A percentile compares a stretch with the other conserved stretches of the same genome.
These are phyloP conservation scores for Tylochromis polylepis DNA, from an alignment of 2,113 vertebrate genomes.

Conservation along the genomic window DNA sequence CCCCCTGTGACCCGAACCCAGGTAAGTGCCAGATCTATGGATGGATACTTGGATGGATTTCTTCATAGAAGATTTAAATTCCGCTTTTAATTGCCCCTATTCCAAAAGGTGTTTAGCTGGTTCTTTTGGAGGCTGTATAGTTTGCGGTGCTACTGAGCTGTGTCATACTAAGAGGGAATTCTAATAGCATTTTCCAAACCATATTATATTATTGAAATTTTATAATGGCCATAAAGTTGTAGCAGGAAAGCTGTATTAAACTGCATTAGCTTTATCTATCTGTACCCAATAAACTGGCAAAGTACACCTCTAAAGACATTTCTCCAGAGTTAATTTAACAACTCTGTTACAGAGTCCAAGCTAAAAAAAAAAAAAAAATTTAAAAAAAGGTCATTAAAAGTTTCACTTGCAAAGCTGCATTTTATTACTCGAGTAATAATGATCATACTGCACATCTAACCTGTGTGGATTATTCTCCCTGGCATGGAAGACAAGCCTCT, in stretches of 20 bases:
- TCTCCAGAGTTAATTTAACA: not conserved
- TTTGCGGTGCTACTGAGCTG: not conserved
- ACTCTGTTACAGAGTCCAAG: not conserved
- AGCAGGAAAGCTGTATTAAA: not conserved
- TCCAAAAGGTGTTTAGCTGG: not conserved
- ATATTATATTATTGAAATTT: not conserved
- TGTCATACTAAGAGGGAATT: not conserved
- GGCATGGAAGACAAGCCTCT: not conserved
- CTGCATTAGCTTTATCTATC: not conserved
- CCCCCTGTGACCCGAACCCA: too few species aligned
- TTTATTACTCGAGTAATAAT: not conserved
- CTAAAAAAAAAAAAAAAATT: not conserved
- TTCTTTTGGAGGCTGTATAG: not conserved
- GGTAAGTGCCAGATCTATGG: not conserved
- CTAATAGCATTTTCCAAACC: not conserved
- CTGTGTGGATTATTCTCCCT: not conserved
- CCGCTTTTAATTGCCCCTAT: not conserved
- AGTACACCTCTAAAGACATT: not conserved
- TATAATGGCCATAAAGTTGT: rapidly evolving
- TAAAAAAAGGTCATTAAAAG: not conserved
- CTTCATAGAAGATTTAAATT: not conserved
- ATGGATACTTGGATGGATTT: not conserved
- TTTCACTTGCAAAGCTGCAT: not conserved
- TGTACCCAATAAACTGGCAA: not conserved
- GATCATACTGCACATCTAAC: not conserved